These are phyloP conservation scores for Sylvilagus floridanus DNA, from an alignment of 2,797 vertebrate species.

Conservation along the genomic window DNA sequence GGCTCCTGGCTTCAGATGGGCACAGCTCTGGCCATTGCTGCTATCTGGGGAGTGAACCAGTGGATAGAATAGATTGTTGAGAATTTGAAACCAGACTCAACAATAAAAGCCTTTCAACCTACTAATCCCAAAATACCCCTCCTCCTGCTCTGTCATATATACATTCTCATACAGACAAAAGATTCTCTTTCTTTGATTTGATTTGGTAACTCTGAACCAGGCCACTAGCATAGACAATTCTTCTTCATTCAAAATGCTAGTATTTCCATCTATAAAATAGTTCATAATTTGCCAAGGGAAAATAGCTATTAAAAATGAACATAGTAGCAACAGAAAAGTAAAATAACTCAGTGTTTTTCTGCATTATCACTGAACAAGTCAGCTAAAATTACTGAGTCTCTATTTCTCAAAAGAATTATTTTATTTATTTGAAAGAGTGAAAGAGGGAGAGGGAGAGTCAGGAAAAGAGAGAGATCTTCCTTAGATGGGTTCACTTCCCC, in stretches of 20 bases:
- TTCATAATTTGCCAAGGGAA: neutral
- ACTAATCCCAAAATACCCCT: neutral
- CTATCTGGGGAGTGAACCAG: neutral
- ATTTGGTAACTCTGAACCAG: neutral
- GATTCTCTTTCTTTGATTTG: neutral
- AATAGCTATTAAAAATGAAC: neutral
- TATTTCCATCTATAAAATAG: neutral
- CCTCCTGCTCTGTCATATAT: fast-evolving
- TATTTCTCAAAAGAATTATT: neutral
- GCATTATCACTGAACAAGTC: neutral
- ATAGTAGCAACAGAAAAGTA: neutral
- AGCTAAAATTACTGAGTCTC: neutral
- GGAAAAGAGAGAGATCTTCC: too few relatives aligned
- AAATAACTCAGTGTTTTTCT: neutral
- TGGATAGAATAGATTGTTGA: neutral
- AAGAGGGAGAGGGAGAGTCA: too few relatives aligned
- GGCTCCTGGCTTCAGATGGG: too few relatives aligned
- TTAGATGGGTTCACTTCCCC: too few relatives aligned
- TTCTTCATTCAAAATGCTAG: neutral
- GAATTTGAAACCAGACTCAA: neutral
- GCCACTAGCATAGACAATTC: neutral
- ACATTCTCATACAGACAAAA: neutral
- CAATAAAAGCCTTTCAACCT: neutral
- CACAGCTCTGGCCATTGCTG: too few relatives aligned
- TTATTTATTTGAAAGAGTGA: too few relatives aligned